phyloP scores from a whole-genome alignment of 2,888 invertebrate species.

The Apotomis betuletana region DNA sequence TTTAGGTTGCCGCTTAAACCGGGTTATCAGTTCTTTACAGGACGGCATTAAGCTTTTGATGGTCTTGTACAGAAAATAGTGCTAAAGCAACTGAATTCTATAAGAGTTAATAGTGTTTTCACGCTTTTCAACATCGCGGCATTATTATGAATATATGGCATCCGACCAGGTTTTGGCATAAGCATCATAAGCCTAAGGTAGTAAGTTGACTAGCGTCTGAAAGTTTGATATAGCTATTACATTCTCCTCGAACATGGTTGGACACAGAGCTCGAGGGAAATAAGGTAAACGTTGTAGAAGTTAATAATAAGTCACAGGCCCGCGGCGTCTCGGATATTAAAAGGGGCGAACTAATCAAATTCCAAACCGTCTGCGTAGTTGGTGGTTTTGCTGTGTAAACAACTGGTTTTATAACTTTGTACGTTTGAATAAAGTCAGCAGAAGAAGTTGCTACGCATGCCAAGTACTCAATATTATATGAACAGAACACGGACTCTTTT shows the following conservation, averaged over 20 bases:
- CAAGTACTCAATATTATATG: too few relatives aligned
- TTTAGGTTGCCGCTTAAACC: neutral
- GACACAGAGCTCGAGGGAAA: conserved; percentile 7
- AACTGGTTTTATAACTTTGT: neutral
- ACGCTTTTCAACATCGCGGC: too few relatives aligned
- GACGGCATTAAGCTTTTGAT: neutral
- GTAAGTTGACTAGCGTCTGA: neutral
- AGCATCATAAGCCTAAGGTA: too few relatives aligned
- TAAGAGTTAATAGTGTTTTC: neutral
- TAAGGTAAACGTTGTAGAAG: conserved; percentile 19
- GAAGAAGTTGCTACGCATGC: too few relatives aligned
- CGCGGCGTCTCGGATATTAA: conserved; percentile 22
- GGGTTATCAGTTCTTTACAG: neutral
- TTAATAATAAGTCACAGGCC: conserved; percentile 24
- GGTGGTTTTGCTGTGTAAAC: conserved; percentile 5
- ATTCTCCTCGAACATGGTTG: conserved; percentile 6
- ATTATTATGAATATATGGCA: too few relatives aligned
- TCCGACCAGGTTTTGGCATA: too few relatives aligned
- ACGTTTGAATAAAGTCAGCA: neutral
- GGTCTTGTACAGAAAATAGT: neutral
- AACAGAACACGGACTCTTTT: too few relatives aligned
- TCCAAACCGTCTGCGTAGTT: conserved; percentile 26
- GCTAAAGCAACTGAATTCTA: neutral
- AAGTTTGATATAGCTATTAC: conserved; percentile 1
- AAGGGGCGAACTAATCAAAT: conserved; percentile 29